Base-by-base conservation (phyloP, 1,140 invertebrate genomes). In the Pteromalus puparum region DNA sequence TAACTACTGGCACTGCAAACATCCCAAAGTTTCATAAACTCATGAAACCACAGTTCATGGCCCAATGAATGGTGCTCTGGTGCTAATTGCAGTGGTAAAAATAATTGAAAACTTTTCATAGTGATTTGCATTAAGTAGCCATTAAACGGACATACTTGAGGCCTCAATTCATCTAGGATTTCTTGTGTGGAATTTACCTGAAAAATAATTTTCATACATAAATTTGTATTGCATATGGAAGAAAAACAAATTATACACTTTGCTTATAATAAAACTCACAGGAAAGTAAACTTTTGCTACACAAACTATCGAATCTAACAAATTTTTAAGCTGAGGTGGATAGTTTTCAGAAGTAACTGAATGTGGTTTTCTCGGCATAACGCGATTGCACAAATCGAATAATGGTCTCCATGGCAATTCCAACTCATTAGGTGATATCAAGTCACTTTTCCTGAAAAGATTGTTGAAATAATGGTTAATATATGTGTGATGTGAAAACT, bases 401-500 rank as follows among this genome's bases (percentile, higher is more conserved):
- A 99, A 91, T 61, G 98, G 98, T 88, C 95, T 94, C 98, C 98
- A 99, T 83, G 96, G 95, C 81, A 99, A 92, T 83, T 94, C 94
- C 75, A 99, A 89, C 82, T 99, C 98, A 85, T 96, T 95, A 34
- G 97, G 95, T 18, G 95, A 94, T 86, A 98, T 92, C 42, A 98
- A 93, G 88, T 96, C 92, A 87, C 93, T 95, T 93, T 97, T 98
- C 87, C 97, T 98, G 93, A 93, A 88, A 13, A 34, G 30, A 80
- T 74, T 76, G 30, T 81, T 67, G 80, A 86, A 78, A 70, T 80
- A 80, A 53, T 10, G 24, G 2, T 75, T 75, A 42, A 21, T 75
- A 61, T 61, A n/a, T 61, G n/a, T 61, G 3, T 0, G 21, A 61
- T 61, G 3, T 0, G 21, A 61, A 46, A 75, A 75, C 12, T 10